Conservation (phyloP, 2,888 invertebrate genomes). For the Eubasilissa splendida region DNA sequence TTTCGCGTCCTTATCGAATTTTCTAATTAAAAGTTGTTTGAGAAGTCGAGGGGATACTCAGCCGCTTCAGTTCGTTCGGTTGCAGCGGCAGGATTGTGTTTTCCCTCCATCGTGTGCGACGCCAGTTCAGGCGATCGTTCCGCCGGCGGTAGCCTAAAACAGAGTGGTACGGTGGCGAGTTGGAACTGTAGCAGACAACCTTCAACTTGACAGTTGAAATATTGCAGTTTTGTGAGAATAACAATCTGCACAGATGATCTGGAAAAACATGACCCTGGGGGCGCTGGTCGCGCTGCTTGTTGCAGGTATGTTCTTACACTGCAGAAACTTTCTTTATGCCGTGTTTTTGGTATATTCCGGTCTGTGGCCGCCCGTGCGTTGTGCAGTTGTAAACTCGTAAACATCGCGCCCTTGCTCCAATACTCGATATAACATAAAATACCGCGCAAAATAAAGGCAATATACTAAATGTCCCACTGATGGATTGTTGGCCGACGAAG, state of each 20-base stretch:
- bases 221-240: constrained; percentile 4
- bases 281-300: neutral
- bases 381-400: too few relatives aligned
- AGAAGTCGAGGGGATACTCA: neutral
- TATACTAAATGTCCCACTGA: too few relatives aligned
- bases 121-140: neutral
- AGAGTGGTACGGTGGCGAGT: neutral
- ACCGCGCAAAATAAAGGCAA: too few relatives aligned
- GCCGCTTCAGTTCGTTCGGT: neutral
- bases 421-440: too few relatives aligned
- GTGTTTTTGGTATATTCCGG: too few relatives aligned
- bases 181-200: neutral
- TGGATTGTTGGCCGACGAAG: too few relatives aligned
- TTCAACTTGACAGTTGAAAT: neutral
- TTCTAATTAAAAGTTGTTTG: constrained; percentile 27
- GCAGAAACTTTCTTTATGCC: too few relatives aligned
- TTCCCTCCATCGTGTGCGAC: neutral
- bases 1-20: constrained; percentile 28
- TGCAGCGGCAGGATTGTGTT: neutral
- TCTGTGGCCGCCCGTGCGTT: too few relatives aligned
- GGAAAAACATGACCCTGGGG: neutral
- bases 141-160: neutral
- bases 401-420: too few relatives aligned
- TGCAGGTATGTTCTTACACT: constrained; percentile 8
- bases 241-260: constrained; percentile 5